Base-by-base conservation (phyloP, 92 coral and sea anemone genomes). In the Actinostola sp. region DNA sequence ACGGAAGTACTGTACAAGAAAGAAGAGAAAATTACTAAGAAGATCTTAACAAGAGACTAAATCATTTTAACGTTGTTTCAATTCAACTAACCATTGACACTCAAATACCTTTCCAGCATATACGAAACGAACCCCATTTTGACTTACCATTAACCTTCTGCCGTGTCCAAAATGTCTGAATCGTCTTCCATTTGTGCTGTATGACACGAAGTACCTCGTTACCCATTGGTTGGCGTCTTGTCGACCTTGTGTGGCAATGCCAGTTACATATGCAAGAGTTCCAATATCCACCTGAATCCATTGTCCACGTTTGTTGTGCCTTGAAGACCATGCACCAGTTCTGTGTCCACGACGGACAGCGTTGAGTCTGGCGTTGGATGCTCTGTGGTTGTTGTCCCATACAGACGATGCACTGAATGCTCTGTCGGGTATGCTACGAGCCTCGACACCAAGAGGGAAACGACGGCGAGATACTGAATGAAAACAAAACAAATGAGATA, bases 301-400 rank as follows among this genome's bases (percentile, higher is more conserved):
- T 67, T 88, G 88, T 16, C 60, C 72, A 25, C 85, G 76, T 53
- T 83, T 71, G 72, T 75, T 83, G 55, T 58, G 69, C 57, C 84
- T 84, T 42, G 88, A 76, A n/a, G 82, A 78, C 92, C 92, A 88
- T 39, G 86, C 92, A n/a, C 92, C 92, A 20, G 89, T 72, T 53
- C 59, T 61, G 20, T 85, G 73, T 38, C 89, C 86, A 34, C 79
- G 57, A 17, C 89, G 84, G 5, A 61, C 78, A 60, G 61, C 52
- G 67, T 88, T 77, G 24, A 88, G 89, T 10, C 92, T 68, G 38
- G 73, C 80, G 75, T 72, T 88, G 69, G 15, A 82, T 35, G 95
- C 79, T 8, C 86, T 84, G 66, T 90, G 96, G 43, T 86, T 53
- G 25, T 11, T 62, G 84, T 90, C 67, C 92, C 92, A 90, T 14